Percentiles rank a stretch among this genome's conserved stretches.
phyloP scores from a whole-genome alignment of 2,888 invertebrate genomes.

The Cryptus armator region DNA sequence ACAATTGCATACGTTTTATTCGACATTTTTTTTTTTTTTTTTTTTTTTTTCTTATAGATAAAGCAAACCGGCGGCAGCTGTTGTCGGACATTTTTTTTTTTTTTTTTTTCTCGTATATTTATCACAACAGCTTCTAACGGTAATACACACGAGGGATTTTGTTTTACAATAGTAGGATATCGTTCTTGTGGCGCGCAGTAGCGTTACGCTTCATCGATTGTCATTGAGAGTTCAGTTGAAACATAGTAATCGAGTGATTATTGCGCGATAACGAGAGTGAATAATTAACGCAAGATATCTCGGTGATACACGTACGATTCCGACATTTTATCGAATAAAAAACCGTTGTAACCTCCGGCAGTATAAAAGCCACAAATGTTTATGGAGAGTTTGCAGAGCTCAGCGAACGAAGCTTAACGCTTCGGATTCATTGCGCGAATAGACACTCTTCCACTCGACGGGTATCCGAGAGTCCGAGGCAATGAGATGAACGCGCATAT shows the following conservation, averaged over 20 bases:
- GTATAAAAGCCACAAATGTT: background rate
- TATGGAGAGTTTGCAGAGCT: background rate
- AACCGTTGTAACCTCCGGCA: background rate
- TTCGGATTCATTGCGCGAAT: conserved; percentile 2
- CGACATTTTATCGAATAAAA: conserved; percentile 4
- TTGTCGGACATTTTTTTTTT: background rate
- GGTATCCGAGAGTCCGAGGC: background rate
- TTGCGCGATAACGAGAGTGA: conserved; percentile 54
- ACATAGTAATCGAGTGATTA: conserved; percentile 37
- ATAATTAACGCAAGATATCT: conserved; percentile 35
- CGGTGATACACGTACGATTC: conserved; percentile 9
- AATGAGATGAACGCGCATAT: conserved; percentile 13
- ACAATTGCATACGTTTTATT: background rate
- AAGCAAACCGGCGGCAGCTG: background rate
- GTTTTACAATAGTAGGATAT: conserved; percentile 7
- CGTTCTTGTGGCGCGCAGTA: conserved; percentile 65
- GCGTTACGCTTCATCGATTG: conserved; percentile 72
- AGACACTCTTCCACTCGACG: background rate
- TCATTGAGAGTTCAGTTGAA: conserved; percentile 68
- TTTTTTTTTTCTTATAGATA: background rate
- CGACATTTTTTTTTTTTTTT: background rate
- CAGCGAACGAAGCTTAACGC: background rate
- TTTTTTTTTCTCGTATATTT: conserved; percentile 1
- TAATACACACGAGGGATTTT: background rate
- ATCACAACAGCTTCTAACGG: background rate